These are phyloP conservation scores for Ivindomyrus marchei DNA, from an alignment of 2,113 vertebrate genomes.

Conservation along the genomic window DNA sequence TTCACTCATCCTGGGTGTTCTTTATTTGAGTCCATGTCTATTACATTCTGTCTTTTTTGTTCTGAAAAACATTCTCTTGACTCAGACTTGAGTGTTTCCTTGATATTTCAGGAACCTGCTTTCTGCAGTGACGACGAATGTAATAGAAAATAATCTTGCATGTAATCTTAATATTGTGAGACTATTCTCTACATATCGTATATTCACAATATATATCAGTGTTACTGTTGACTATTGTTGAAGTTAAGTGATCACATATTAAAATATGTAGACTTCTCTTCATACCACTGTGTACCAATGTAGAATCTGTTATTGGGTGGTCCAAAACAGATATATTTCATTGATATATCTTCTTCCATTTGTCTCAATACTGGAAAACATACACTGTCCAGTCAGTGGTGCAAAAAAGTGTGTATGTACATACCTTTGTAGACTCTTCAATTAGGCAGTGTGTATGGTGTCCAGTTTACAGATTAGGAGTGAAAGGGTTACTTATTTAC, in stretches of 20 bases:
- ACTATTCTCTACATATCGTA: constrained; percentile 75
- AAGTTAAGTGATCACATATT: constrained; percentile 77
- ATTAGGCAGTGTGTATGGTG: constrained; percentile 5
- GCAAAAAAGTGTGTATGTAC: constrained; percentile 8
- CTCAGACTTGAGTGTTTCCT: constrained; percentile 39
- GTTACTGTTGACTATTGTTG: constrained; percentile 77
- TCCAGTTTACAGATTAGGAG: constrained; percentile 5
- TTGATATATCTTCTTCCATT: constrained; percentile 24
- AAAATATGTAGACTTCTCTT: constrained; percentile 67
- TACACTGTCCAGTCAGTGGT: constrained; percentile 9
- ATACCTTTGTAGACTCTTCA: constrained; percentile 10
- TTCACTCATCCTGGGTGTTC: constrained; percentile 32
- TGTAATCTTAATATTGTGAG: constrained; percentile 67
- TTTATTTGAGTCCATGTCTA: constrained; percentile 21
- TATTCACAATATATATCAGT: constrained; percentile 78
- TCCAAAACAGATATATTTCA: constrained; percentile 62
- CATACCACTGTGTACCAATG: constrained; percentile 60
- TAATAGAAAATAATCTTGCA: constrained; percentile 63
- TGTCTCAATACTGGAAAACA: constrained; percentile 17
- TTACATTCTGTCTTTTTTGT: constrained; percentile 34
- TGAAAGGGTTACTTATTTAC: constrained; percentile 6
- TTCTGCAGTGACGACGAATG: constrained; percentile 56
- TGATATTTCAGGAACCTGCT: constrained; percentile 57
- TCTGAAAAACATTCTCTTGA: constrained; percentile 25
- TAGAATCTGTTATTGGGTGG: constrained; percentile 64